phyloP scores from a whole-genome alignment of 2,888 invertebrate species.

The Parnassius orleans region DNA sequence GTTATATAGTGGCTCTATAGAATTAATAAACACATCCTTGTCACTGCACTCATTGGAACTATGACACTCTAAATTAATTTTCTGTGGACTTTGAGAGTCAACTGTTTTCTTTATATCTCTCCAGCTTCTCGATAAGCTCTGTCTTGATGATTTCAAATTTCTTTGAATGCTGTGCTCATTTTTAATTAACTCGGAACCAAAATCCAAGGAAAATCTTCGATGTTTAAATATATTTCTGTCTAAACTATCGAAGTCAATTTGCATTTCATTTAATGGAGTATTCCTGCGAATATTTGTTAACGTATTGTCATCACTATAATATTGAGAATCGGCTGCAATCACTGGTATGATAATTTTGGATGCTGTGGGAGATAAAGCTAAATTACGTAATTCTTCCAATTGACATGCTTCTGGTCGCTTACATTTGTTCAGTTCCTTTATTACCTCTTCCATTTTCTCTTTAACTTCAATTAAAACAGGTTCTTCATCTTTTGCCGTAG shows the following conservation, averaged over 20 bases:
- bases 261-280: conserved; percentile 34
- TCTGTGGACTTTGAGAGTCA: conserved; percentile 47
- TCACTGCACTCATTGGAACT: conserved; percentile 63
- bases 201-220: conserved; percentile 66
- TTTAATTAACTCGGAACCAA: conserved; percentile 68
- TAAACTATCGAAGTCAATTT: conserved; percentile 64
- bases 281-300: conserved; percentile 48
- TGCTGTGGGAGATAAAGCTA: conserved; percentile 42
- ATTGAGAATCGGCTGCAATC: conserved; percentile 64
- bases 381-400: conserved; percentile 51
- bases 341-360: conserved; percentile 74
- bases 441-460: conserved; percentile 83
- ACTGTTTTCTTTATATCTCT: conserved; percentile 59
- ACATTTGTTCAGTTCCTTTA: conserved; percentile 76
- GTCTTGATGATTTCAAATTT: conserved; percentile 48
- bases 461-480: conserved; percentile 78
- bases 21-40: conserved; percentile 86
- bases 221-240: conserved; percentile 56
- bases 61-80: conserved; percentile 51
- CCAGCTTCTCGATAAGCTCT: conserved; percentile 67
- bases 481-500: conserved; percentile 46
- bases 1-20: conserved; percentile 76
- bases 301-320: conserved; percentile 64
- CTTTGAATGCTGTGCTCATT: conserved; percentile 46
- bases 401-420: conserved; percentile 53